phyloP scores from a whole-genome alignment of 2,113 vertebrate species.

The Phocoena sinus region DNA sequence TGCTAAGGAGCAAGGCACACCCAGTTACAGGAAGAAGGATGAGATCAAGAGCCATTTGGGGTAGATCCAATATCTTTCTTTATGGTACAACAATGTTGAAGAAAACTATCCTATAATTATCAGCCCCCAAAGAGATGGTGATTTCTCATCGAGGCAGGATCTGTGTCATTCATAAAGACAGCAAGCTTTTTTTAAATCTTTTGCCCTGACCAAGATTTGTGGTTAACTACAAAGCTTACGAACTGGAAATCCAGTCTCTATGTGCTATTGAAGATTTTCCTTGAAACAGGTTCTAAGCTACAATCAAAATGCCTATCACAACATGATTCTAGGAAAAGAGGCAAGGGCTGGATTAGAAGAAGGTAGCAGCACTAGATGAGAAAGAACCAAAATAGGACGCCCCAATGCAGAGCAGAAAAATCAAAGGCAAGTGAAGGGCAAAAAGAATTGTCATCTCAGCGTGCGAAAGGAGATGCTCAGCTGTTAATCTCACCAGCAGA shows the following conservation, averaged over 20 bases:
- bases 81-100: not conserved
- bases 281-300: constrained; percentile 8
- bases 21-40: not conserved
- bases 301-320: constrained; percentile 22
- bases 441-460: constrained; percentile 2
- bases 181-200: not conserved
- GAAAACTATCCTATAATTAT: not conserved
- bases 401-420: not conserved
- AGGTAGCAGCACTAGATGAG: not conserved
- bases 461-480: not conserved
- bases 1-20: not conserved
- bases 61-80: not conserved
- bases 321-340: constrained; percentile 19
- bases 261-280: not conserved
- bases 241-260: constrained; percentile 18
- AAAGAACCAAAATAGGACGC: constrained; percentile 3
- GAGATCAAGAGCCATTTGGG: not conserved
- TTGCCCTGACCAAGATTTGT: not conserved
- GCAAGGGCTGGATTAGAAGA: constrained; percentile 33
- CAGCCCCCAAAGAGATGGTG: not conserved
- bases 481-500: constrained; percentile 10
- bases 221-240: not conserved
- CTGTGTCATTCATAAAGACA: not conserved
- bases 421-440: constrained; percentile 37
- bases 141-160: not conserved